These are phyloP conservation scores for Laodelphax striatellus DNA, from an alignment of 1,140 invertebrate genomes.

Conservation along the genomic window DNA sequence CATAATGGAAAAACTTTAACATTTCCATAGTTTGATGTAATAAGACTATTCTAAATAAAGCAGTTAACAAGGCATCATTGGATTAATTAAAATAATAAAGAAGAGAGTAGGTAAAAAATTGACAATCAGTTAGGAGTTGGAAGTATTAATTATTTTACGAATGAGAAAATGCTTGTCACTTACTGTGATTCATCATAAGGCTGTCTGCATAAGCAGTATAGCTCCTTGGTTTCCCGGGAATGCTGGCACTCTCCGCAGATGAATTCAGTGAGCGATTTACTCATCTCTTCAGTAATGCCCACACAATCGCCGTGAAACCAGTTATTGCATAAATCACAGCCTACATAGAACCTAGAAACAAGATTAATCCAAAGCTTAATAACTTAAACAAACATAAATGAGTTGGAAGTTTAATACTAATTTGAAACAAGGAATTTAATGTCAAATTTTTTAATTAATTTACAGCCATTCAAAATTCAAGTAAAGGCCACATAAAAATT, in stretches of 20 bases:
- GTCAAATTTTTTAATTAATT: too few species aligned
- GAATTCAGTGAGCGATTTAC: slow-evolving; percentile 79
- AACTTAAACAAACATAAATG: not conserved
- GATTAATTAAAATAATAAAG: too few species aligned
- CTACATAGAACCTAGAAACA: slow-evolving; percentile 79
- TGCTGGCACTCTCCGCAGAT: slow-evolving; percentile 79
- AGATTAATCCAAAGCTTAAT: not conserved
- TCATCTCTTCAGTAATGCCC: slow-evolving; percentile 85
- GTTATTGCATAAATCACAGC: slow-evolving; percentile 92
- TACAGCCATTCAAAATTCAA: too few species aligned
- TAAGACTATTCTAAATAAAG: too few species aligned
- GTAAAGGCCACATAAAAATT: too few species aligned
- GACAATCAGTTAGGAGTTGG: too few species aligned
- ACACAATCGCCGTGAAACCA: slow-evolving; percentile 98
- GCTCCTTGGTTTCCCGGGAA: slow-evolving; percentile 75
- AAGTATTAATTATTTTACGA: too few species aligned
- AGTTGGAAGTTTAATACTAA: slow-evolving; percentile 1
- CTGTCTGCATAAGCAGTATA: slow-evolving; percentile 91
- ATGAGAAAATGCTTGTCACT: slow-evolving; percentile 36
- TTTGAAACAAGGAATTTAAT: too few species aligned
- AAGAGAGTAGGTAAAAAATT: too few species aligned
- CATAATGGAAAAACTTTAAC: too few species aligned
- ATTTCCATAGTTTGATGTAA: too few species aligned
- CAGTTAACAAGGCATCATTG: too few species aligned
- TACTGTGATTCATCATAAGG: slow-evolving; percentile 96